These are phyloP conservation scores for Fragum sueziense DNA, from an alignment of 2,888 invertebrate species.

Conservation along the genomic window DNA sequence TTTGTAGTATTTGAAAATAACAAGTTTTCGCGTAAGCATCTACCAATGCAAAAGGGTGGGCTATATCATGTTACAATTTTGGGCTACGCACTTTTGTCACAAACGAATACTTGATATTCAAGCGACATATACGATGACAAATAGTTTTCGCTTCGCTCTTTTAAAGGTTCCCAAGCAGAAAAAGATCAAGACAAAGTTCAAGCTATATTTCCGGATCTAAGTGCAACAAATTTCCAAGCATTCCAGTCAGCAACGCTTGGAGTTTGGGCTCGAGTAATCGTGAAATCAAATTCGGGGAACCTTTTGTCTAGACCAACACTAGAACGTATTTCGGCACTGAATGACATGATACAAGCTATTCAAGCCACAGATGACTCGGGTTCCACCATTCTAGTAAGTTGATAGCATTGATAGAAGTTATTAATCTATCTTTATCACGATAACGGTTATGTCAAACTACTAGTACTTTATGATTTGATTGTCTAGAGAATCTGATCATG, in stretches of 20 bases:
- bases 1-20: too few species aligned
- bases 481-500: too few species aligned
- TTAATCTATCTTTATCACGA: too few species aligned
- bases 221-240: conserved; percentile 28
- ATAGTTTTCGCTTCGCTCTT: background rate
- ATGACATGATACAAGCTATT: conserved; percentile 16
- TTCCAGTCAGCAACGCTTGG: conserved; percentile 22
- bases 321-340: conserved; percentile 12
- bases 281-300: conserved; percentile 27
- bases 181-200: conserved; percentile 18
- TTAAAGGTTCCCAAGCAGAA: conserved; percentile 24
- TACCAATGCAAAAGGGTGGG: too few species aligned
- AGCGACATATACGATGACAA: background rate
- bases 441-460: too few species aligned
- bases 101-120: too few species aligned
- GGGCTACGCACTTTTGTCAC: too few species aligned
- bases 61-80: too few species aligned
- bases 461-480: too few species aligned
- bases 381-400: background rate
- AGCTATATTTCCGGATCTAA: conserved; percentile 29
- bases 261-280: conserved; percentile 23
- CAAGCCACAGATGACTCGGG: conserved; percentile 22
- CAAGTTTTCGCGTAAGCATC: too few species aligned
- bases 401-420: too few species aligned
- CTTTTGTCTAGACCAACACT: conserved; percentile 21